phyloP scores from a whole-genome alignment of 1,140 invertebrate species.

The Hirudo medicinalis region DNA sequence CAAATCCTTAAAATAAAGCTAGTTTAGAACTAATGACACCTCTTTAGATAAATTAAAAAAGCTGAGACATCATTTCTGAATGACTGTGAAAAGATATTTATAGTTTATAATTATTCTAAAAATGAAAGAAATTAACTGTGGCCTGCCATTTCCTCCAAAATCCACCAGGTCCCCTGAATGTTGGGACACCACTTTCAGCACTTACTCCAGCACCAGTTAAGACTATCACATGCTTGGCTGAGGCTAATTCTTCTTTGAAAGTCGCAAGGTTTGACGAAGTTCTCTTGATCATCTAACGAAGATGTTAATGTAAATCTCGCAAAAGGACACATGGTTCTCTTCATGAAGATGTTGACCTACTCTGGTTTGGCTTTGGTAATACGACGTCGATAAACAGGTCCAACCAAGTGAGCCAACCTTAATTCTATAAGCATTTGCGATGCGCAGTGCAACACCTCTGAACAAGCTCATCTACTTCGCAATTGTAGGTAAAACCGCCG shows the following conservation, averaged over 20 bases:
- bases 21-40: background rate
- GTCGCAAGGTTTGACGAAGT: constrained; percentile 42
- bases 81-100: no score
- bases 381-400: no score
- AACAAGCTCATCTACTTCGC: no score
- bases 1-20: constrained; percentile 40
- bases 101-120: no score
- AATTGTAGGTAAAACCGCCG: no score
- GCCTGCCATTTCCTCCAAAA: constrained; percentile 61
- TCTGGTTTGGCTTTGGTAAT: no score
- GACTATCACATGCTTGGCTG: constrained; percentile 45
- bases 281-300: background rate
- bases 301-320: no score
- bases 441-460: no score
- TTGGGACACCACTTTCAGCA: constrained; percentile 67
- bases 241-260: constrained; percentile 47
- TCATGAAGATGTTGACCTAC: no score
- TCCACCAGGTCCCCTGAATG: constrained; percentile 62
- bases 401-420: no score
- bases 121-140: constrained; percentile 29
- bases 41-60: background rate
- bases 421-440: no score
- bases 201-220: constrained; percentile 64
- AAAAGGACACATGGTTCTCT: no score
- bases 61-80: background rate